Base-by-base conservation (phyloP, 2,888 invertebrate species). In the Penaeus monodon region DNA sequence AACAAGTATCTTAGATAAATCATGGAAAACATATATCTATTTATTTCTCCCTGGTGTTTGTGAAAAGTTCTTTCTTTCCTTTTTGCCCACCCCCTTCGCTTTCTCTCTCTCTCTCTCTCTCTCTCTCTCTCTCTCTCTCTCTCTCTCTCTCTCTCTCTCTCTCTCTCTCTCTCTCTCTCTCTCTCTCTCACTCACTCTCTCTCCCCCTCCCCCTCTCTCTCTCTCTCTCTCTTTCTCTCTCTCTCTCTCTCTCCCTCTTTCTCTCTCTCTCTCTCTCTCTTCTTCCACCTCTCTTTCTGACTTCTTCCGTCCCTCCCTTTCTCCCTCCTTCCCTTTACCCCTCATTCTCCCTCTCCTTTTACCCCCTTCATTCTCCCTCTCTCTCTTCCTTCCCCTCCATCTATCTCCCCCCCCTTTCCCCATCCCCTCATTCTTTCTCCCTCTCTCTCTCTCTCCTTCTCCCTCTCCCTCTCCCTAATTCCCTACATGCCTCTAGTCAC, bases 111-210 rank as follows among this genome's bases (percentile, higher is more conserved):
- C 33, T 33, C 70, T 70, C 17, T 33, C n/a, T 33, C 33, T 33
- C 33, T 33, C 33, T 33, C 70, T 20, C 70, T 70, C 33, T 33
- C 33, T 14, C 22, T 33, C 70, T 33, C 17, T 70, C 33, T 33
- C n/a, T 33, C 70, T 70, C n/a, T 70, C 70, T 70, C n/a, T 33
- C 70, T 70, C 2, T 33, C 70, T 33, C n/a, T 70, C 33, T 33
- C n/a, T 33, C 70, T 70, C n/a, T 70, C 70, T 70, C 70, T 33
- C 70, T 70, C 70, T 33, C 70, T 33, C 70, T 70, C 33, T 33
- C 70, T 33, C 70, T 17, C 33, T 20, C 33, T 17, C 17, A 2
- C 70, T 17, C 17, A 20, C 70, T 33, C 70, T 22, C 22, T 24
- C 24, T 22, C 24, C 6, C 22, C 20, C 70, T 70, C 70, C n/a